Evolutionary conservation across 2,888 invertebrate genomes (phyloP).

Genomic region (Hirtodrosophila confusa): DNA sequence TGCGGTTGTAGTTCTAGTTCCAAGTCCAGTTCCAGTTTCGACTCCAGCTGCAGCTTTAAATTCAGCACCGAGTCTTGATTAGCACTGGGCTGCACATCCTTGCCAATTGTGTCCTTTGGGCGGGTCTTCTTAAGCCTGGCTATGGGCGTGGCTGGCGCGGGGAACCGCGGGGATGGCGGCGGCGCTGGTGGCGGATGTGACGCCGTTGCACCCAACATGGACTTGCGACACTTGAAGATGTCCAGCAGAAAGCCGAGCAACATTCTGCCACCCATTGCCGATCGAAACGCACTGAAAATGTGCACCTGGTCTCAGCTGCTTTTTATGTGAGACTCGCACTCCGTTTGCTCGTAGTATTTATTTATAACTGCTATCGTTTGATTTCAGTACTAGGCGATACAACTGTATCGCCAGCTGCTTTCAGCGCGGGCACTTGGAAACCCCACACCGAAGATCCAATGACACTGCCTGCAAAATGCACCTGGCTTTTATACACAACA

Average conservation of each 20-base stretch:
- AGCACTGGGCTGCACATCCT: background rate
- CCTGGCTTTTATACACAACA: background rate
- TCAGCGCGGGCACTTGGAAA: constrained; percentile 7
- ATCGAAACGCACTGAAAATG: constrained; percentile 21
- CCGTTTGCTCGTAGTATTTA: constrained; percentile 12
- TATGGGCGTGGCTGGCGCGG: background rate
- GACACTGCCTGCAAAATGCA: background rate
- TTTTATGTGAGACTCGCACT: constrained; percentile 5
- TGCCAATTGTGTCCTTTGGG: background rate
- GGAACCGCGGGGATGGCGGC: background rate
- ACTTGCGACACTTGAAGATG: constrained; percentile 44
- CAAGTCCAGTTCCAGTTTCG: background rate
- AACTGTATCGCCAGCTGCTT: constrained; percentile 38
- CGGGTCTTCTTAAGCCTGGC: background rate
- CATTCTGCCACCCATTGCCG: constrained; percentile 37
- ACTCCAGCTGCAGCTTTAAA: constrained; percentile 13
- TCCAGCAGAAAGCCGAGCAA: constrained; percentile 47
- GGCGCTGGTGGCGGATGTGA: background rate
- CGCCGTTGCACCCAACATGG: background rate
- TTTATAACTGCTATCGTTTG: constrained; percentile 9
- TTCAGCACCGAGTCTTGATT: constrained; percentile 23
- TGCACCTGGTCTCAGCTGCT: background rate
- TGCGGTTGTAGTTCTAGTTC: background rate
- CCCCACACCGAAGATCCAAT: background rate
- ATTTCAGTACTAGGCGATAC: background rate